A percentile compares a stretch with the other conserved stretches of the same genome.
Conservation (phyloP, 2,888 invertebrate species). For the Drosophila lacicola region DNA sequence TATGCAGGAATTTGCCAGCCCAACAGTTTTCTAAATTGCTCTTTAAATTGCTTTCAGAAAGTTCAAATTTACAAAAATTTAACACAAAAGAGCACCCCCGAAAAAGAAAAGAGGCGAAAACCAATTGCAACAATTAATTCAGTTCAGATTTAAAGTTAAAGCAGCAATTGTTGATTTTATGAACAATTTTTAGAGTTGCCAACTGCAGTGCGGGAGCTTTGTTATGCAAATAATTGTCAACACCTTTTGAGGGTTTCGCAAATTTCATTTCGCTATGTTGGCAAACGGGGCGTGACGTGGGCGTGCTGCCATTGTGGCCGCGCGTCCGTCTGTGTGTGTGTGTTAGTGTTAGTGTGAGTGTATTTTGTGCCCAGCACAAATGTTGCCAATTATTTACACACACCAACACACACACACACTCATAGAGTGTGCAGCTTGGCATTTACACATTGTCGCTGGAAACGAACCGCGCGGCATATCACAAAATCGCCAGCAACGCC, state of each 20-base stretch:
- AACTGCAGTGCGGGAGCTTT: conserved; percentile 65
- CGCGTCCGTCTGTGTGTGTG: background rate
- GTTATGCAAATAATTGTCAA: conserved; percentile 82
- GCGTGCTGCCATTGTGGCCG: conserved; percentile 10
- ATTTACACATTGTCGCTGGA: conserved; percentile 61
- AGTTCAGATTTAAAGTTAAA: conserved; percentile 49
- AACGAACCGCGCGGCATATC: conserved; percentile 57
- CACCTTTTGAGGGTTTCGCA: conserved; percentile 78
- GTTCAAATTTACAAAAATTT: too few species aligned
- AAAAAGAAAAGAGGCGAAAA: conserved; percentile 1
- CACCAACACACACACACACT: conserved; percentile 31
- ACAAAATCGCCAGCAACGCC: conserved; percentile 63
- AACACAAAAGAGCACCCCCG: background rate
- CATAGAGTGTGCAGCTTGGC: conserved; percentile 42
- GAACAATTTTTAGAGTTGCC: conserved; percentile 41
- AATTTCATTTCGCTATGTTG: conserved; percentile 73
- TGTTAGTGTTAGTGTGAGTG: conserved; percentile 34
- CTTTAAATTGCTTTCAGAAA: too few species aligned
- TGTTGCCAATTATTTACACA: conserved; percentile 80
- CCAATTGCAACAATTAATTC: conserved; percentile 25
- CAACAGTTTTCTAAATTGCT: too few species aligned
- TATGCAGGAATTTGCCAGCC: too few species aligned
- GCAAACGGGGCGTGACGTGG: conserved; percentile 58
- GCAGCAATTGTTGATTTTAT: conserved; percentile 48
- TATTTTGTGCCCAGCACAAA: conserved; percentile 64